Percentiles rank a stretch among this genome's conserved stretches.
Evolutionary conservation across 2,797 vertebrate genomes (phyloP).

Genomic region (Microctenopoma lineatum): DNA sequence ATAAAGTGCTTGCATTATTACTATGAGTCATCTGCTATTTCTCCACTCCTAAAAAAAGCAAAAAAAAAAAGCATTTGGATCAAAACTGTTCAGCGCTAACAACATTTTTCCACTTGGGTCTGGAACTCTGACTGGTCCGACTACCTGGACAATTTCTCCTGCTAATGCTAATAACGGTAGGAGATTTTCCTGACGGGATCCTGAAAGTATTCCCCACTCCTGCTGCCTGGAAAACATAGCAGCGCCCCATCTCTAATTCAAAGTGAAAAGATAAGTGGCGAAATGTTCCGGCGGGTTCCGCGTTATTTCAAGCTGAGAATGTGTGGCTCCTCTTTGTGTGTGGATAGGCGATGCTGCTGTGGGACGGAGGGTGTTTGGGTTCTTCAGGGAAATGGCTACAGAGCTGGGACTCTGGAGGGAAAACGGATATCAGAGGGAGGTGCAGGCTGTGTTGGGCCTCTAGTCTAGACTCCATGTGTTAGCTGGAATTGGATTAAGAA

Average conservation of each 20-base stretch:
- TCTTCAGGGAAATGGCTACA: slow-evolving; percentile 33
- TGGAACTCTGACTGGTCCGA: slow-evolving; percentile 58
- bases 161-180: slow-evolving; percentile 68
- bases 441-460: slow-evolving; percentile 45
- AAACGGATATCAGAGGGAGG: slow-evolving; percentile 52
- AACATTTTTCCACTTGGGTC: slow-evolving; percentile 65
- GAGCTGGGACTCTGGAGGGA: slow-evolving; percentile 28
- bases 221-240: slow-evolving; percentile 69
- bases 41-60: slow-evolving; percentile 18
- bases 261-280: slow-evolving; percentile 81
- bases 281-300: slow-evolving; percentile 71
- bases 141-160: slow-evolving; percentile 73
- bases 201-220: slow-evolving; percentile 51
- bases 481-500: slow-evolving; percentile 63
- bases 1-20: slow-evolving; percentile 39
- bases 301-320: slow-evolving; percentile 74
- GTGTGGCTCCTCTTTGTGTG: slow-evolving; percentile 57
- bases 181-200: slow-evolving; percentile 63
- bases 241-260: slow-evolving; percentile 71
- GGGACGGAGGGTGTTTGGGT: slow-evolving; percentile 32
- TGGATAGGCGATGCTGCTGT: slow-evolving; percentile 34
- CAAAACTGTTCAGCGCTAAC: slow-evolving; percentile 44
- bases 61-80: slow-evolving; percentile 37
- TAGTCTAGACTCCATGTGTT: slow-evolving; percentile 75
- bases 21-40: slow-evolving; percentile 31